Evolutionary conservation across 2,888 invertebrate genomes (phyloP).

Genomic region (Phalangium opilio): DNA sequence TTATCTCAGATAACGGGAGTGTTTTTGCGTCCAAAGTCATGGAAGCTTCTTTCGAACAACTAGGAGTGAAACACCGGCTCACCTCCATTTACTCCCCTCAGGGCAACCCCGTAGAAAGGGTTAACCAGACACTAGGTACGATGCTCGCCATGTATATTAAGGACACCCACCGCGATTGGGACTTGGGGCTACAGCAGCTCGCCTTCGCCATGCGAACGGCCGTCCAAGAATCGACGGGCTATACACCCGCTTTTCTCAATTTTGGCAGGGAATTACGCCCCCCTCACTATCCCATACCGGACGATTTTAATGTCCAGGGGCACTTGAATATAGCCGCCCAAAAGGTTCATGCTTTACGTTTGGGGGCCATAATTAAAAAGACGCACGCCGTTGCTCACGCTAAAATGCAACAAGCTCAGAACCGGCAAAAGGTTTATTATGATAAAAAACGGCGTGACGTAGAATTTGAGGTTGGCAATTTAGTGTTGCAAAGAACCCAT

Average conservation of each 20-base stretch:
- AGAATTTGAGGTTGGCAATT: too few relatives aligned
- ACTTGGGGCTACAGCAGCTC: slow-evolving; percentile 1
- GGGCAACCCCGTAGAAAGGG: slow-evolving; percentile 9
- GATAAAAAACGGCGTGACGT: too few relatives aligned
- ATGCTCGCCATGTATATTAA: slow-evolving; percentile 5
- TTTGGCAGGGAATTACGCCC: slow-evolving; percentile 6
- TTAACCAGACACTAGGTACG: slow-evolving; percentile 5
- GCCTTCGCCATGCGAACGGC: slow-evolving; percentile 5
- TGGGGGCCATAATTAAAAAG: too few relatives aligned
- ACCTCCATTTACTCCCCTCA: slow-evolving; percentile 6
- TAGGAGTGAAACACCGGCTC: background rate
- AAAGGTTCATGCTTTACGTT: too few relatives aligned
- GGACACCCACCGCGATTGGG: slow-evolving; percentile 2
- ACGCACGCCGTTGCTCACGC: too few relatives aligned
- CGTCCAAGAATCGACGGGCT: background rate
- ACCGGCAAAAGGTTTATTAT: too few relatives aligned
- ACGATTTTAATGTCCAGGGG: too few relatives aligned
- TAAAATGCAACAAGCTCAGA: too few relatives aligned
- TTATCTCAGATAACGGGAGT: slow-evolving; percentile 6
- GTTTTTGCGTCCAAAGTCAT: background rate
- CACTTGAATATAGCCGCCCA: too few relatives aligned
- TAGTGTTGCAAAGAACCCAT: too few relatives aligned
- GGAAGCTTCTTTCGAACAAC: background rate
- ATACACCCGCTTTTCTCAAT: background rate
- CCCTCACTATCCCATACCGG: too few relatives aligned